Conservation (phyloP, 2,888 invertebrate species). For the Tipula helvola region DNA sequence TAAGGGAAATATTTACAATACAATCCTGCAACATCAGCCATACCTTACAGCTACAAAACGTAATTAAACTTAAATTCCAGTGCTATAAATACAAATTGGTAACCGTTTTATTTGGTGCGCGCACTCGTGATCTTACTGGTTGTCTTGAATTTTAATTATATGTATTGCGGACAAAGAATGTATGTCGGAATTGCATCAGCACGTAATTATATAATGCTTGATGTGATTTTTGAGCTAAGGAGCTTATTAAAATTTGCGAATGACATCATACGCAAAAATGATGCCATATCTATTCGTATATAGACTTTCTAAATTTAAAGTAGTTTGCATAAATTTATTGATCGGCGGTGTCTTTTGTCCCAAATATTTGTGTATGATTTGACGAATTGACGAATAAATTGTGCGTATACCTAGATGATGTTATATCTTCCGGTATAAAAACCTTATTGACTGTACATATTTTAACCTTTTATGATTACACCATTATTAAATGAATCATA, state of each 20-base stretch:
- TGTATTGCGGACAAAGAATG: background rate
- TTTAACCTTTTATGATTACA: background rate
- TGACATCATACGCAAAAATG: background rate
- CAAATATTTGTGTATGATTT: background rate
- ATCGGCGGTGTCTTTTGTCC: background rate
- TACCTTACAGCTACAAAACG: background rate
- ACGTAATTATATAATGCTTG: background rate
- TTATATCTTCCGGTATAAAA: background rate
- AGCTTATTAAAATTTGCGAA: background rate
- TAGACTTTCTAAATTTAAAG: background rate
- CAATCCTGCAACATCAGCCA: background rate
- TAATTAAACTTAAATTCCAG: background rate
- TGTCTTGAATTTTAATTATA: background rate
- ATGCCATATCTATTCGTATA: background rate
- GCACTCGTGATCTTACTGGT: background rate
- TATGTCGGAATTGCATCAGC: background rate
- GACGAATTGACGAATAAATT: too few species aligned
- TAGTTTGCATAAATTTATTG: background rate
- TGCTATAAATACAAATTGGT: background rate
- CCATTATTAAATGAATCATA: background rate
- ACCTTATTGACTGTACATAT: background rate
- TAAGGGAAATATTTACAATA: background rate
- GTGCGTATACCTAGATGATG: background rate
- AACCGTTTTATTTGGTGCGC: background rate
- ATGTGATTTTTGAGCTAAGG: background rate